Conservation (phyloP, 2,797 vertebrate genomes). For the Enteromius mattozi region DNA sequence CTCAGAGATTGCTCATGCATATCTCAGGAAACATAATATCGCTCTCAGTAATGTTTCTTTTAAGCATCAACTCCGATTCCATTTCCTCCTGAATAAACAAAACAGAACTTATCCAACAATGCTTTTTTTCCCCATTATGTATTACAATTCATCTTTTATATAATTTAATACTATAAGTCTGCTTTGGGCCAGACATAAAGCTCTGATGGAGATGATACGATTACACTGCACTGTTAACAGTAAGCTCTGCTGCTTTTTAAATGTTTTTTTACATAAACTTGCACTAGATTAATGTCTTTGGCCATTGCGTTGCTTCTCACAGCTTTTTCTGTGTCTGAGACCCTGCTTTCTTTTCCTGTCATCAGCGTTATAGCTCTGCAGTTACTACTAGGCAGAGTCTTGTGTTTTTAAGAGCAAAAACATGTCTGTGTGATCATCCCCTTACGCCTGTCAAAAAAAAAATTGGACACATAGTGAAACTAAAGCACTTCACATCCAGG, state of each 20-base stretch:
- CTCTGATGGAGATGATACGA: background rate
- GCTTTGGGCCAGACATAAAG: background rate
- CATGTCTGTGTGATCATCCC: background rate
- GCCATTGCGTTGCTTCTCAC: background rate
- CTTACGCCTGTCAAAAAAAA: background rate
- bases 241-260: background rate
- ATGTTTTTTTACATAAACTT: background rate
- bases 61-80: background rate
- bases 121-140: background rate
- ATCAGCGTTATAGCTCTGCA: too few relatives aligned
- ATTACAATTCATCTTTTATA: background rate
- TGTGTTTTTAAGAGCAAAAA: background rate
- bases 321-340: background rate
- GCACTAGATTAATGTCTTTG: background rate
- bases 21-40: background rate
- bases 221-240: background rate
- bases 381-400: background rate
- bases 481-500: background rate
- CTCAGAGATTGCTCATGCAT: background rate
- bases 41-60: background rate
- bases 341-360: background rate
- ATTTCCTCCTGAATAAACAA: background rate
- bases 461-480: background rate
- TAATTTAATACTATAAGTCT: background rate
- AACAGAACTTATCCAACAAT: background rate